Conservation (phyloP, 2,888 invertebrate species). For the Limnephilus auricula region DNA sequence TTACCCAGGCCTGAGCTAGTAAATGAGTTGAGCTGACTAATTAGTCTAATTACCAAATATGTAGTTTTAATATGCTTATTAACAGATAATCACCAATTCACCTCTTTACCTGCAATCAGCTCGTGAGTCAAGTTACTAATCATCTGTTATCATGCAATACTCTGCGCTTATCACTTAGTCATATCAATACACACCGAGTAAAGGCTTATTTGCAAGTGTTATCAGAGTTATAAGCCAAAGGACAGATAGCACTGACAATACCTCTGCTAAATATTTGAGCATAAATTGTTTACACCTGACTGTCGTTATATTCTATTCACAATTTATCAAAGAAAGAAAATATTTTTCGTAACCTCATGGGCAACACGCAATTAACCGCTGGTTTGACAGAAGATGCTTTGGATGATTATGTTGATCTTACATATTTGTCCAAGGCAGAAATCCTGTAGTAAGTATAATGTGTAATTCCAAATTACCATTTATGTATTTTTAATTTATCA, state of each 20-base stretch:
- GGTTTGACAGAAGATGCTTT: slow-evolving; percentile 78
- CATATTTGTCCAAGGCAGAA: slow-evolving; percentile 80
- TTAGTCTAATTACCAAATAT: background rate
- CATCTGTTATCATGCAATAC: background rate
- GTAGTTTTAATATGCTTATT: background rate
- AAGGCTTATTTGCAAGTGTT: background rate
- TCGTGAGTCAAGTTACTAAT: background rate
- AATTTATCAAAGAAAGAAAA: background rate
- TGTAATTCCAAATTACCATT: background rate
- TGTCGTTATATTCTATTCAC: background rate
- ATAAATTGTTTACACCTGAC: background rate
- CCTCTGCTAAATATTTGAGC: background rate
- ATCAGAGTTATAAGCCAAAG: background rate
- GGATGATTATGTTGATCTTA: slow-evolving; percentile 79
- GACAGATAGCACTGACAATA: background rate
- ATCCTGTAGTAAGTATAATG: slow-evolving; percentile 78
- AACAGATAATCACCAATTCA: slow-evolving; percentile 2
- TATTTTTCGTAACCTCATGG: slow-evolving; percentile 50
- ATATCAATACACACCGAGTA: background rate
- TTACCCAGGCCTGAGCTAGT: background rate
- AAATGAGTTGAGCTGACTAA: background rate
- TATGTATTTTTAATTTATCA: too few species aligned
- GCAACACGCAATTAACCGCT: slow-evolving; percentile 68
- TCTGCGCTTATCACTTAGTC: background rate
- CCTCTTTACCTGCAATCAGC: background rate